phyloP scores from a whole-genome alignment of 2,113 vertebrate species.

The Psephotus haematonotus region DNA sequence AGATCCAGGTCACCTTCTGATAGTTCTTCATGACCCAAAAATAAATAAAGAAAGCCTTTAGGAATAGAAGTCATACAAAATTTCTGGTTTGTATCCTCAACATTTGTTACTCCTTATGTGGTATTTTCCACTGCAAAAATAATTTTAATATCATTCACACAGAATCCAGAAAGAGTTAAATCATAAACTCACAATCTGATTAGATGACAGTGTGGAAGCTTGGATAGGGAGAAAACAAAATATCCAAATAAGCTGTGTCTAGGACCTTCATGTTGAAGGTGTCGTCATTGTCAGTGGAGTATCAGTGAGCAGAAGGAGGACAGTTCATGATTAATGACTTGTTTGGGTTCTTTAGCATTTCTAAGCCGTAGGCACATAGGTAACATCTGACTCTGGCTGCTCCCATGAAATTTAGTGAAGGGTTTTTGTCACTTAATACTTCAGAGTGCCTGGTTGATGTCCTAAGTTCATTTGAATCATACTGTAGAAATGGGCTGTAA shows the following conservation, averaged over 20 bases:
- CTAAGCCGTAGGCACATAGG: background rate
- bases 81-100: background rate
- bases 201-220: background rate
- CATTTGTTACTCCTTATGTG: background rate
- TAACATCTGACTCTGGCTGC: background rate
- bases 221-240: background rate
- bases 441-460: background rate
- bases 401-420: background rate
- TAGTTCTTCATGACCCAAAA: background rate
- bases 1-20: background rate
- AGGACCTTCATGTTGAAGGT: background rate
- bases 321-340: background rate
- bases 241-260: background rate
- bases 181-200: background rate
- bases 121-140: conserved; percentile 5
- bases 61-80: background rate
- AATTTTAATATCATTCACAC: background rate
- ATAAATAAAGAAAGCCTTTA: background rate
- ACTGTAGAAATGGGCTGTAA: background rate
- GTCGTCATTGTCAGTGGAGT: background rate
- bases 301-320: background rate
- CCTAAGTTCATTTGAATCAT: background rate
- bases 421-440: background rate
- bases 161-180: background rate
- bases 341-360: background rate